Percentiles rank a stretch among this genome's conserved stretches.
phyloP scores from a whole-genome alignment of 2,113 vertebrate genomes.

The Laticauda colubrina region DNA sequence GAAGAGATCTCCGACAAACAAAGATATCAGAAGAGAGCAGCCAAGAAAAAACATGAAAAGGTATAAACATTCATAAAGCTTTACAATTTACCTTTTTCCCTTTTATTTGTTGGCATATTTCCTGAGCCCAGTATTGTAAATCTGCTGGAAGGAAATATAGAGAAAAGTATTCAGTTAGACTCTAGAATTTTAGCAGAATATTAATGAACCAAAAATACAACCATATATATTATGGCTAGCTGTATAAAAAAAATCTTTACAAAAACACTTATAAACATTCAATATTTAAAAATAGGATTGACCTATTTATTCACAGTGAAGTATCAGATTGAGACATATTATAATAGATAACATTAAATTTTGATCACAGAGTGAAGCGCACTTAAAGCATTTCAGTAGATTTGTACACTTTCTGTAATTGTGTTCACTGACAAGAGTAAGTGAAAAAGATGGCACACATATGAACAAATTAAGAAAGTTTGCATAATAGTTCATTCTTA shows the following conservation, averaged over 20 bases:
- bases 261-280: not conserved
- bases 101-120: conserved; percentile 67
- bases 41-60: not conserved
- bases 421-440: not conserved
- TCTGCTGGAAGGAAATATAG: conserved; percentile 64
- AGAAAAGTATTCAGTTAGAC: conserved; percentile 14
- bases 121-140: conserved; percentile 73
- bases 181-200: not conserved
- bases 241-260: not conserved
- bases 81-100: conserved; percentile 69
- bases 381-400: not conserved
- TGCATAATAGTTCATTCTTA: not conserved
- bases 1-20: not conserved
- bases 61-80: not conserved
- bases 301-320: not conserved
- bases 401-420: not conserved
- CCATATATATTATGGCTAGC: not conserved
- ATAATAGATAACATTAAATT: not conserved
- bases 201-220: not conserved
- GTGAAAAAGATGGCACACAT: not conserved
- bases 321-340: not conserved
- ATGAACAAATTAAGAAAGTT: not conserved
- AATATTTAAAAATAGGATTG: not conserved
- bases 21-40: conserved; percentile 7
- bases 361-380: not conserved